A percentile compares a stretch with the other conserved stretches of the same genome.
phyloP scores from a whole-genome alignment of 2,888 invertebrate genomes.

The Orthosia gothica region DNA sequence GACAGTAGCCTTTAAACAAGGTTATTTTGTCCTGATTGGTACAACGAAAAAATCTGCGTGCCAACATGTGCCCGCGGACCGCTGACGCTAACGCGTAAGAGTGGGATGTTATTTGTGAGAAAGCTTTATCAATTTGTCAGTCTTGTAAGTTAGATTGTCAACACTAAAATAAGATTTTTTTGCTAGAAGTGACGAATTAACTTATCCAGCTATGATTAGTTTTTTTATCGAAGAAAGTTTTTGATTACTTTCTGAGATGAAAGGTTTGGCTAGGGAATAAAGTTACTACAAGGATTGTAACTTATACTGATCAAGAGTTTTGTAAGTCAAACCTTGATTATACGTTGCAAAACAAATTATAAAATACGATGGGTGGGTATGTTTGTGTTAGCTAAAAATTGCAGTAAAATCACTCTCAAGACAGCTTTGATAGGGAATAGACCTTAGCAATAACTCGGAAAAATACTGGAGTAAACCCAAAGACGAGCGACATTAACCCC shows the following conservation, averaged over 20 bases:
- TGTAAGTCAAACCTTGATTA: slow-evolving; percentile 9
- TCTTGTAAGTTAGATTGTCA: slow-evolving; percentile 38
- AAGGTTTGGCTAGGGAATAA: slow-evolving; percentile 27
- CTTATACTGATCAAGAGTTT: slow-evolving; percentile 21
- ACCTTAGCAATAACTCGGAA: slow-evolving; percentile 23
- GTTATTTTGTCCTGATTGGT: no score
- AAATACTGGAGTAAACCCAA: slow-evolving; percentile 27
- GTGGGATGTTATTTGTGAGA: slow-evolving; percentile 10
- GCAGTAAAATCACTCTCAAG: background rate
- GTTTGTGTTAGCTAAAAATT: background rate
- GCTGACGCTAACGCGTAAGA: no score
- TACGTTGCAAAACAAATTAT: background rate
- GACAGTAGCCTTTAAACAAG: no score
- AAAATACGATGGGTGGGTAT: background rate
- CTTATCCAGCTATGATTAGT: slow-evolving; percentile 28
- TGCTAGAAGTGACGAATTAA: slow-evolving; percentile 9
- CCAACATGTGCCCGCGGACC: no score
- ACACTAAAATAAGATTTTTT: slow-evolving; percentile 16
- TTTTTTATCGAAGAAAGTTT: slow-evolving; percentile 41
- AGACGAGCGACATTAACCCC: slow-evolving; percentile 34
- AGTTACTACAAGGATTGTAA: slow-evolving; percentile 13
- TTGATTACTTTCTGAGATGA: slow-evolving; percentile 46
- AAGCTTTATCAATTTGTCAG: slow-evolving; percentile 62
- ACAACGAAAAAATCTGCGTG: no score
- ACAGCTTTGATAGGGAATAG: no score